Conservation (phyloP, 92 coral and sea anemone species). For the Scolanthus callimorphus region DNA sequence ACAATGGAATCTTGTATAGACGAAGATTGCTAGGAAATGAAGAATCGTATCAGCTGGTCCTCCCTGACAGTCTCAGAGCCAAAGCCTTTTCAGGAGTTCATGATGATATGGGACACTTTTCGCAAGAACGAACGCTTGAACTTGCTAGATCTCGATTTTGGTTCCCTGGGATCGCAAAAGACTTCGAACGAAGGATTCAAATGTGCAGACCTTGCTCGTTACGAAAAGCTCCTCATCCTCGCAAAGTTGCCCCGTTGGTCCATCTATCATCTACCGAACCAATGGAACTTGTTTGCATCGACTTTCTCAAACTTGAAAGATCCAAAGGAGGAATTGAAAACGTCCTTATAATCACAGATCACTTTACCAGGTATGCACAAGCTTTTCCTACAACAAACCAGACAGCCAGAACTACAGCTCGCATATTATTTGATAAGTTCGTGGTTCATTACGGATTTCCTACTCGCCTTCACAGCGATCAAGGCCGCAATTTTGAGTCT, state of each 20-base stretch:
- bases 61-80: neutral
- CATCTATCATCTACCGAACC: neutral
- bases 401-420: neutral
- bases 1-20: neutral
- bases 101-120: too few species aligned
- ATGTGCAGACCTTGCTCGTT: neutral
- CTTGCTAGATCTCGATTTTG: neutral
- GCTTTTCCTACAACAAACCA: too few species aligned
- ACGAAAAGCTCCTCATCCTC: too few species aligned
- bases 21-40: neutral
- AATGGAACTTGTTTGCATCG: slow-evolving; percentile 4
- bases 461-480: neutral
- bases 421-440: neutral
- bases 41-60: neutral
- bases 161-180: neutral
- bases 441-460: neutral
- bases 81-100: slow-evolving; percentile 3
- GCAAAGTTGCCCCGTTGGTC: neutral
- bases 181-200: too few species aligned
- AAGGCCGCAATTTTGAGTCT: slow-evolving; percentile 10
- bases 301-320: too few species aligned
- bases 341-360: too few species aligned
- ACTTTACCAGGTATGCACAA: too few species aligned
- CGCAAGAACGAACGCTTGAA: too few species aligned
- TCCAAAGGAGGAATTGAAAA: too few species aligned